phyloP scores from a whole-genome alignment of 2,888 invertebrate genomes.

The Apantesis nais region DNA sequence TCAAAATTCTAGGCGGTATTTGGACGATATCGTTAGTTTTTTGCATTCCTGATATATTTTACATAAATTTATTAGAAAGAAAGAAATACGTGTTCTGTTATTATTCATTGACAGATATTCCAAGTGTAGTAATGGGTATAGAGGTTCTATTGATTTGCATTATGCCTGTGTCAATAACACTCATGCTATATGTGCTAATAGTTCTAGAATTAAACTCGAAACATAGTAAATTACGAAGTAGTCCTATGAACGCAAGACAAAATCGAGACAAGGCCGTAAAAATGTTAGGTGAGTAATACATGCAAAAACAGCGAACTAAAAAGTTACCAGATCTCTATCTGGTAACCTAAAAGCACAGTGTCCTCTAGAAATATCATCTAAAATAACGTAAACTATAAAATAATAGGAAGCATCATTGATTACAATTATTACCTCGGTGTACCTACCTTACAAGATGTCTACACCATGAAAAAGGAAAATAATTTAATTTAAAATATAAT shows the following conservation, averaged over 20 bases:
- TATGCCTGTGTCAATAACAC: slow-evolving; percentile 93
- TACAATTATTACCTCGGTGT: no score
- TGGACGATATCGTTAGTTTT: slow-evolving; percentile 91
- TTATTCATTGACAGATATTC: slow-evolving; percentile 58
- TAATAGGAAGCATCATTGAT: no score
- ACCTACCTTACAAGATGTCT: no score
- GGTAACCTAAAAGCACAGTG: not conserved
- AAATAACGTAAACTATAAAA: not conserved
- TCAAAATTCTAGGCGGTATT: slow-evolving; percentile 88
- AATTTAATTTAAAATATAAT: no score
- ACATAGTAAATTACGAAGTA: slow-evolving; percentile 81
- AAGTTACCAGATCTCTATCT: not conserved
- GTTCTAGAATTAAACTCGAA: slow-evolving; percentile 88
- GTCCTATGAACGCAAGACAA: slow-evolving; percentile 71
- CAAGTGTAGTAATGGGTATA: slow-evolving; percentile 74
- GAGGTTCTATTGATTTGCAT: slow-evolving; percentile 93
- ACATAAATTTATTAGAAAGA: slow-evolving; percentile 67
- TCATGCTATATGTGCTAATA: slow-evolving; percentile 91
- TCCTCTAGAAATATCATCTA: not conserved
- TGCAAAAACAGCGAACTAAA: not conserved
- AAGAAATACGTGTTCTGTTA: slow-evolving; percentile 73
- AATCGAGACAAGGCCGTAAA: slow-evolving; percentile 88
- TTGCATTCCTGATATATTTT: slow-evolving; percentile 88
- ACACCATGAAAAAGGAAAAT: no score
- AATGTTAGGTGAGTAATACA: slow-evolving; percentile 89